Percentiles rank a stretch among this genome's conserved stretches.
Conservation (phyloP, 2,888 invertebrate genomes). For the Cephus pygmeus region DNA sequence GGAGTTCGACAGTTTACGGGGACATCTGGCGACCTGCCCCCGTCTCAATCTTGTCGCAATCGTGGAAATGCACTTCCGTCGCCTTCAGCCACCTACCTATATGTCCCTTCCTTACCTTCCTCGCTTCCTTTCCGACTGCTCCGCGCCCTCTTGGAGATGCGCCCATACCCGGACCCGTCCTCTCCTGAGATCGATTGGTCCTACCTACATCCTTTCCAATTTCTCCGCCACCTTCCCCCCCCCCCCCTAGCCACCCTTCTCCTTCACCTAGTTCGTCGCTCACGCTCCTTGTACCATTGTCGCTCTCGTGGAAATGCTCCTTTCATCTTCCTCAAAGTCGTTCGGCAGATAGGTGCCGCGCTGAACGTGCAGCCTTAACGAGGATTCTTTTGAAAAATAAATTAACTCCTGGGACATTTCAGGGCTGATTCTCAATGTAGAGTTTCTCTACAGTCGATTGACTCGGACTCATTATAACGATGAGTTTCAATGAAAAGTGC, state of each 20-base stretch:
- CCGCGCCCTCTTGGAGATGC: not conserved
- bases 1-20: conserved; percentile 9
- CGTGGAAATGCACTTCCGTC: conserved; percentile 6
- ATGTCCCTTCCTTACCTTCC: not conserved
- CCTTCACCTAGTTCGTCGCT: not conserved
- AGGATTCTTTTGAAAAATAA: not conserved
- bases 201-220: not conserved
- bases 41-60: conserved; percentile 7
- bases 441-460: not conserved
- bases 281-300: not conserved
- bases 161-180: not conserved
- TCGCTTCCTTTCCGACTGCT: not conserved
- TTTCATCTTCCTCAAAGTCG: not conserved
- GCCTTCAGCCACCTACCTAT: not conserved
- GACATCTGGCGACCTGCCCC: conserved; percentile 6
- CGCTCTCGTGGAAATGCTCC: not conserved
- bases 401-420: not conserved
- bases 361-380: not conserved
- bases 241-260: fast-evolving
- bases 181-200: not conserved
- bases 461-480: not conserved
- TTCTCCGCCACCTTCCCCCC: no score
- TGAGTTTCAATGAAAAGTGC: not conserved
- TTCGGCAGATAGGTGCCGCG: not conserved
- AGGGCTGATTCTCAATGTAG: not conserved